phyloP scores from a whole-genome alignment of 2,888 invertebrate genomes.

The Leptarthrus brevirostris region DNA sequence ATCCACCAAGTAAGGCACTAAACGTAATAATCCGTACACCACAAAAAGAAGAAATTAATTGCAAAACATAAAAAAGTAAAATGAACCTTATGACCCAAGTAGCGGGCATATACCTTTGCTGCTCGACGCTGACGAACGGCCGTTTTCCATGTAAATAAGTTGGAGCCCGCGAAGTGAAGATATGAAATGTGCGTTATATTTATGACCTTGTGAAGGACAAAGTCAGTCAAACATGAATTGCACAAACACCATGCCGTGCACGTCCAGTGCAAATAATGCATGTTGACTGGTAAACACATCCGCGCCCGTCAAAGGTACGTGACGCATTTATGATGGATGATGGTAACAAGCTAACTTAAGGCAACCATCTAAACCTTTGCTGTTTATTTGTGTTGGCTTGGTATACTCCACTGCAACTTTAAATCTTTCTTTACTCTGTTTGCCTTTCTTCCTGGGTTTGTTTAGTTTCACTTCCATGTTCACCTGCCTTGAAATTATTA shows the following conservation, averaged over 20 bases:
- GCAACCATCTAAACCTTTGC: constrained; percentile 20
- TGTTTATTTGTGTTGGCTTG: constrained; percentile 26
- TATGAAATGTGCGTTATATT: constrained; percentile 43
- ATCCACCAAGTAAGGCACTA: constrained; percentile 13
- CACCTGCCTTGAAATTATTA: constrained; percentile 23
- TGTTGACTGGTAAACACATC: constrained; percentile 29
- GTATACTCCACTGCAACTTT: constrained; percentile 19
- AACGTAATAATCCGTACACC: constrained; percentile 25
- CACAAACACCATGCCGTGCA: constrained; percentile 27
- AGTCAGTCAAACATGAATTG: constrained; percentile 44
- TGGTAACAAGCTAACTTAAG: constrained; percentile 15
- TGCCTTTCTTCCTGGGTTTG: constrained; percentile 35
- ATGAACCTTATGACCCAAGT: constrained; percentile 27
- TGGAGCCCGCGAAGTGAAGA: not conserved
- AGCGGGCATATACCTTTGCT: not conserved
- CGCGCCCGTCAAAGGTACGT: not conserved
- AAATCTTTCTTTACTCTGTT: constrained; percentile 28
- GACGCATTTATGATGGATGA: not conserved
- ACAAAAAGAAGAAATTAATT: constrained; percentile 24
- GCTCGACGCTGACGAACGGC: not conserved
- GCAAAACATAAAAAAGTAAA: constrained; percentile 15
- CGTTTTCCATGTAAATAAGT: constrained; percentile 17
- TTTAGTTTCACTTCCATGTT: constrained; percentile 20
- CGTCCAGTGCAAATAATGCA: constrained; percentile 10
- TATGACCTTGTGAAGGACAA: constrained; percentile 48